Base-by-base conservation (phyloP, 1,140 invertebrate genomes). In the Drosophila lacteicornis region DNA sequence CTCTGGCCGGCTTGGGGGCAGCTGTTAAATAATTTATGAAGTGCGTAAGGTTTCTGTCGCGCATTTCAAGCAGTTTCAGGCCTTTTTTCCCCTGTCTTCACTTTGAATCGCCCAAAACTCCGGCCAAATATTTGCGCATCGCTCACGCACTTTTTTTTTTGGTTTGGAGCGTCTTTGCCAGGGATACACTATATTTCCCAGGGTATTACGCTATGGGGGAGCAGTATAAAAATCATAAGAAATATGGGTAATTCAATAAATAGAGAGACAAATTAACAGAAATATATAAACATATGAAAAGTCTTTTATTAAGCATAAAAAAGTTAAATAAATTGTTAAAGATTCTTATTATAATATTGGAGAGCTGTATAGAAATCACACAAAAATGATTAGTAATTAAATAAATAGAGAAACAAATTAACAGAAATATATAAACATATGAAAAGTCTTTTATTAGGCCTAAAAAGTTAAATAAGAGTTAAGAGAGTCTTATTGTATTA, bases 21-120 rank as follows among this genome's bases (percentile, higher is more conserved):
- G 73, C 83, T 87, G 84, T 80, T 87, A 80, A 87, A 87, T 87
- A 87, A 87, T 87, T 87, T 87, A 87, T 87, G 84, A 87, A 88
- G 83, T 87, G 83, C 83, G 83, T 87, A 87, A 75, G 69, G 83
- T 80, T 67, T 84, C 63, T 80, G 84, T 61, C 62, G 78, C 85
- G 83, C 83, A 87, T 87, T 83, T 88, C 77, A 87, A 87, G 80
- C 80, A 88, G 81, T 66, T 55, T 42, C 50, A 38, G 30, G 55
- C 59, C 57, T 63, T 67, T 58, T 12, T 22, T 27, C 19, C 27
- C 9, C 15, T 45, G 27, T 22, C 33, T 67, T 47, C 43, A 62
- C 40, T 62, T 60, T 15, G 27, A 46, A 43, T 56, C 36, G 36
- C 13, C 38, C 33, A 43, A 30, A 30, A 59, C 49, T 47, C 45